A percentile compares a stretch with the other conserved stretches of the same genome.
phyloP scores from a whole-genome alignment of 2,797 vertebrate genomes.

The Danio jaintianensis region DNA sequence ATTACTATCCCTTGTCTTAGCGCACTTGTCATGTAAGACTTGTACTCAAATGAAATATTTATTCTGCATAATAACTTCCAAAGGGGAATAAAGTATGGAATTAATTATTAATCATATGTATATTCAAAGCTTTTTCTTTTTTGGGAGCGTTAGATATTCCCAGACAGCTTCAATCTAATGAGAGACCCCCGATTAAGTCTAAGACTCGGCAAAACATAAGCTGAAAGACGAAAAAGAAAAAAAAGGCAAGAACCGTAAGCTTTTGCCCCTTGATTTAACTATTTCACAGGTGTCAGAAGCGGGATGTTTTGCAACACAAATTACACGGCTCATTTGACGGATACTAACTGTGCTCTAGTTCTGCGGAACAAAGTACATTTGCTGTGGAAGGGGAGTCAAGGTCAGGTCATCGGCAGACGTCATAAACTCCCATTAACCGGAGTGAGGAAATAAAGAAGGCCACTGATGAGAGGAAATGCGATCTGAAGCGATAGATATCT shows the following conservation, averaged over 20 bases:
- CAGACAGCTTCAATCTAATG: slow-evolving; percentile 78
- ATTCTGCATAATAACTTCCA: slow-evolving; percentile 85
- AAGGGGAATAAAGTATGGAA: slow-evolving; percentile 82
- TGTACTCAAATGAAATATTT: slow-evolving; percentile 84
- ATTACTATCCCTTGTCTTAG: slow-evolving; percentile 83
- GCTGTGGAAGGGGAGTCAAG: slow-evolving; percentile 63
- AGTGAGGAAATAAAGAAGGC: slow-evolving; percentile 71
- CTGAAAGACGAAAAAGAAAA: background rate
- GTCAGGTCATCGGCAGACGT: slow-evolving; percentile 75
- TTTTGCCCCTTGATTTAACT: slow-evolving; percentile 27
- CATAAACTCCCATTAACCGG: slow-evolving; percentile 73
- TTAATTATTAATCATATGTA: slow-evolving; percentile 86
- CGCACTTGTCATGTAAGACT: slow-evolving; percentile 80
- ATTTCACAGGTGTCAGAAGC: slow-evolving; percentile 58
- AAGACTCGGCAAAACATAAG: slow-evolving; percentile 22
- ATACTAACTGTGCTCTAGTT: slow-evolving; percentile 58
- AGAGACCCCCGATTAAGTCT: slow-evolving; percentile 63
- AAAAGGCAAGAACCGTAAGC: background rate
- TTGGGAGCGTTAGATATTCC: slow-evolving; percentile 77
- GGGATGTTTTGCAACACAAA: slow-evolving; percentile 53
- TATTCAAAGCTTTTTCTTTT: slow-evolving; percentile 81
- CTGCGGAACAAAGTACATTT: slow-evolving; percentile 65
- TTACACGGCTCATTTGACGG: slow-evolving; percentile 60
- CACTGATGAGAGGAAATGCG: slow-evolving; percentile 77
- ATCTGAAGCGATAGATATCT: slow-evolving; percentile 77